Conservation (phyloP, 2,113 vertebrate species). For the Pao palembangensis region DNA sequence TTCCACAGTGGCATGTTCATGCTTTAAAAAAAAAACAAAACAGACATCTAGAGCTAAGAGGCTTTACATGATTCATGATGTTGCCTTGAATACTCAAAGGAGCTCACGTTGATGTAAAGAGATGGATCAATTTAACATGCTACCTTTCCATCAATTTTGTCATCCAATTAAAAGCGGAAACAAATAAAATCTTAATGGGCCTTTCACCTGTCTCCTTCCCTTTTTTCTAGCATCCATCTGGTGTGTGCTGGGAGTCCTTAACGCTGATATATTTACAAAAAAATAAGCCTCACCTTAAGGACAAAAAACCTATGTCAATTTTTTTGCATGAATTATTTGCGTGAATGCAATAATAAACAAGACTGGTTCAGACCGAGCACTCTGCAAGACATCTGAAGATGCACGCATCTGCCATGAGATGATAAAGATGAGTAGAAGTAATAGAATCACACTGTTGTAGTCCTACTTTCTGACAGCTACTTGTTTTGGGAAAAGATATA, state of each 20-base stretch:
- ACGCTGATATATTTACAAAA: no score
- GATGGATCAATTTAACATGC: conserved; percentile 12
- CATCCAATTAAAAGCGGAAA: conserved; percentile 57
- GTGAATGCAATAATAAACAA: no score
- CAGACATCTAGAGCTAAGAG: conserved; percentile 18
- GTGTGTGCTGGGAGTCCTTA: not conserved
- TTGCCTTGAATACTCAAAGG: conserved; percentile 32
- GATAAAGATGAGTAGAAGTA: no score
- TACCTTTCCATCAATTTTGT: conserved; percentile 51
- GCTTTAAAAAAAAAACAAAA: conserved; percentile 17
- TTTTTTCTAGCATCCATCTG: not conserved
- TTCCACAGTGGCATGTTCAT: conserved; percentile 21
- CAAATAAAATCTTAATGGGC: conserved; percentile 58
- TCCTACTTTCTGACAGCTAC: no score
- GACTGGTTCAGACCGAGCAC: no score
- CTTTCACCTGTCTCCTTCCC: conserved; percentile 16
- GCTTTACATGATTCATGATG: conserved; percentile 25
- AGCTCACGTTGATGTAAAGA: conserved; percentile 42
- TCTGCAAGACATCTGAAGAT: no score
- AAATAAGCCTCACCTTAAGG: no score
- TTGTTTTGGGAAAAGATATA: no score
- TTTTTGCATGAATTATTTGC: no score
- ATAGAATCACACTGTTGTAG: no score
- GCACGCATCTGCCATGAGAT: no score
- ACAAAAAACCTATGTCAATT: no score